Evolutionary conservation across 1,140 invertebrate species (phyloP).

Genomic region (Leptinotarsa undecemlineata): DNA sequence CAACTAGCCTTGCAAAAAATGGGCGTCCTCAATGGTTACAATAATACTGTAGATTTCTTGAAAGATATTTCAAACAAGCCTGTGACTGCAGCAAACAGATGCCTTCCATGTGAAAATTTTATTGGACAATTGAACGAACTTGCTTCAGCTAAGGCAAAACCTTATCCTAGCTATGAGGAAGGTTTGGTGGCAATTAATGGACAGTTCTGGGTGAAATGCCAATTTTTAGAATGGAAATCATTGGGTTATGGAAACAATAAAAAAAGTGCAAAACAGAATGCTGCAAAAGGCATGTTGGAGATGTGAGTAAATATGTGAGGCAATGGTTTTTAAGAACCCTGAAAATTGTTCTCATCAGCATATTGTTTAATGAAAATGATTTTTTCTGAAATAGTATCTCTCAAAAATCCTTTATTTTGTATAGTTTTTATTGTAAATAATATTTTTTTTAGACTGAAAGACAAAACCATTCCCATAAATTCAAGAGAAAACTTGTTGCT

Average conservation of each 20-base stretch:
- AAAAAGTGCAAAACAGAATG: slow-evolving; percentile 37
- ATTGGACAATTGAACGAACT: slow-evolving; percentile 36
- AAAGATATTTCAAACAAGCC: background rate
- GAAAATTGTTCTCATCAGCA: too few relatives aligned
- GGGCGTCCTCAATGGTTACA: background rate
- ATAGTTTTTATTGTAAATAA: too few relatives aligned
- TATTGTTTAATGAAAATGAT: too few relatives aligned
- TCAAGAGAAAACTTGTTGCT: background rate
- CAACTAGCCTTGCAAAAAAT: slow-evolving; percentile 10
- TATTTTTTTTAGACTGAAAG: too few relatives aligned
- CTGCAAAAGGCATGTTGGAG: slow-evolving; percentile 34
- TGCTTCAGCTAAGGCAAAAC: slow-evolving; percentile 16
- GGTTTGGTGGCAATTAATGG: background rate
- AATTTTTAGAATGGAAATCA: slow-evolving; percentile 20
- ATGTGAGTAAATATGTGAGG: slow-evolving; percentile 24
- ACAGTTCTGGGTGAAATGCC: slow-evolving; percentile 29
- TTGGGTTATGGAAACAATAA: slow-evolving; percentile 33
- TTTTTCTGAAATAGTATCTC: too few relatives aligned
- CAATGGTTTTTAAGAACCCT: too few relatives aligned
- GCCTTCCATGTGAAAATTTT: slow-evolving; percentile 23
- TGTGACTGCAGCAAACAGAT: background rate
- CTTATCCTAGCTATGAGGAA: slow-evolving; percentile 30
- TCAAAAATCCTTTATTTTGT: too few relatives aligned
- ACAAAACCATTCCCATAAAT: too few relatives aligned
- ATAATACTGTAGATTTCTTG: background rate